Evolutionary conservation across 1,140 invertebrate species (phyloP), one percentile per base, ranked within the genome.

Genomic region (Drosophila subobscura): DNA sequence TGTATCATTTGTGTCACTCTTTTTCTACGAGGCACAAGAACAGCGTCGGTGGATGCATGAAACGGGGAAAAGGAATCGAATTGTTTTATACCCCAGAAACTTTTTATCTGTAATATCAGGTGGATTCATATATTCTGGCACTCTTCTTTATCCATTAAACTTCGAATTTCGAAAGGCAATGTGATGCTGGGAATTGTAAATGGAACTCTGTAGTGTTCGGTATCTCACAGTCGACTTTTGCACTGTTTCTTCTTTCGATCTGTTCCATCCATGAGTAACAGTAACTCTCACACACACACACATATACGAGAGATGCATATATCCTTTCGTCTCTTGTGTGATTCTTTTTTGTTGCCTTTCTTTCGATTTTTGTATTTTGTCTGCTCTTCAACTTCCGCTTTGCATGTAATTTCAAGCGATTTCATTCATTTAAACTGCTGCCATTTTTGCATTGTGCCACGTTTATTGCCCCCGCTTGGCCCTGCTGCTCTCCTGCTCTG

Each of bases 381-480:
- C 57, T 52, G 66, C 72, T 67, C 54, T 80, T 76, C 58, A 74
- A 79, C 72, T 72, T 81, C 66, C 78, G 72, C 45, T 81, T 81
- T 71, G 58, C 78, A 81, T 81, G 73, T 81, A 72, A 81, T 81
- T 77, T 81, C 52, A 54, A 81, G 79, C 79, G 77, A 77, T 81
- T 81, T 81, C 73, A 81, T 81, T 81, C 79, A 81, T 81, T 81
- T 81, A 81, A 81, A 81, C 73, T 79, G 64, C 61, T 72, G 61
- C 77, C 68, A 81, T 81, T 77, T 67, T 64, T 63, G 68, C 47
- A 81, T 65, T 81, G 67, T 61, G 46, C 23, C 49, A 54, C 72
- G 67, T 77, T 80, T 60, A 80, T 72, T 76, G 77, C 63, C 70
- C 70, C 40, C 59, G 47, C 22, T 56, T 29, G 46, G 14, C 25